phyloP scores from a whole-genome alignment of 2,113 vertebrate species.

The Diadophis punctatus region DNA sequence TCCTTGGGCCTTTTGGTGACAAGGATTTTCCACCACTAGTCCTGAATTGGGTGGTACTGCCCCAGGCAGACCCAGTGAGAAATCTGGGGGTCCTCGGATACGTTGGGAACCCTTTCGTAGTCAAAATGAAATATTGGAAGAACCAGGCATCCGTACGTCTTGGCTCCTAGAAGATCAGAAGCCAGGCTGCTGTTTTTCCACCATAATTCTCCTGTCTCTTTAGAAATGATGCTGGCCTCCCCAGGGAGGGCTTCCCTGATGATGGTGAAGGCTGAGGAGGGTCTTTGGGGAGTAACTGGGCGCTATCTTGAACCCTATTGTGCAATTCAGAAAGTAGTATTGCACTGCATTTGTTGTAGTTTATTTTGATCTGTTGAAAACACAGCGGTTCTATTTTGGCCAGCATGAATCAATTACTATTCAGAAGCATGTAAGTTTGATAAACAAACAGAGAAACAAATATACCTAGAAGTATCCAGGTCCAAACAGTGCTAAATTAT shows the following conservation, averaged over 20 bases:
- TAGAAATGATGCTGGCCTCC: not conserved
- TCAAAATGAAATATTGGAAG: not conserved
- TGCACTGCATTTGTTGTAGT: not conserved
- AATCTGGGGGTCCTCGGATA: not conserved
- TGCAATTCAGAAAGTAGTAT: not conserved
- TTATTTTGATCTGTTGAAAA: not conserved
- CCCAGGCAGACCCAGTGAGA: not conserved
- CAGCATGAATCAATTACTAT: not conserved
- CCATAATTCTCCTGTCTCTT: not conserved
- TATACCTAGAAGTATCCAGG: not conserved
- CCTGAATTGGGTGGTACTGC: not conserved
- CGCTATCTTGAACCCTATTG: not conserved
- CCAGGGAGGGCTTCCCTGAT: not conserved
- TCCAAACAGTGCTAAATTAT: not conserved
- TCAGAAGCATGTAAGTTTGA: not conserved
- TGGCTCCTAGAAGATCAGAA: not conserved
- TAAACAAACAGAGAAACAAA: not conserved
- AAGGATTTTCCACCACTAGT: not conserved
- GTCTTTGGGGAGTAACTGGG: not conserved
- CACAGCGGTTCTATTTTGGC: not conserved
- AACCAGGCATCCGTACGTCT: not conserved
- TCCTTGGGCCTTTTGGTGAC: no score
- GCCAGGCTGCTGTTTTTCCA: not conserved
- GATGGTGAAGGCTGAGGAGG: not conserved
- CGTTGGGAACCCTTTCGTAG: not conserved